Base-by-base conservation (phyloP, 2,113 vertebrate genomes). In the Prunella himalayana region DNA sequence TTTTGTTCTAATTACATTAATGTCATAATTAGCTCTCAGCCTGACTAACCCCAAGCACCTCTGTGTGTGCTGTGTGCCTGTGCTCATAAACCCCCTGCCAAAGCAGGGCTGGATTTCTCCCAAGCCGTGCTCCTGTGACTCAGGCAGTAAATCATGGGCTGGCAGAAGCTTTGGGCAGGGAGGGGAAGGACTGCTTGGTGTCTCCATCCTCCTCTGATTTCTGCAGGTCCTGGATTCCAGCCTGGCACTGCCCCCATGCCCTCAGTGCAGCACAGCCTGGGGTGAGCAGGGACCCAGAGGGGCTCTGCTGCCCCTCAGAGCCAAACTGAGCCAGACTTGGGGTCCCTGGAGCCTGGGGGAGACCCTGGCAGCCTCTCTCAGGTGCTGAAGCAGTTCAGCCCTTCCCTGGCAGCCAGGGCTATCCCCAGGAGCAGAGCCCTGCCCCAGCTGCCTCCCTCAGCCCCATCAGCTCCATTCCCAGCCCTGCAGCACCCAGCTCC, bases 321-420 rank as follows among this genome's bases (percentile, higher is more conserved):
- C 8, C 18, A 0, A 7, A 11, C 19, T n/a, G n/a, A n/a, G n/a
- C n/a, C n/a, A n/a, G n/a, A n/a, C 0, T 11, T 37, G 81, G 64
- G 33, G 17, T 25, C 24, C 18, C 80, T 7, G 14, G 24, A 20
- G 57, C 41, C 1, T 19, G 30, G 28, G 22, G 23, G 11, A 24
- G 8, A 44, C 44, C 44, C 19, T 9, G 44, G 44, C 42, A 19
- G 44, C 9, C 44, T 21, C 31, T 14, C 31, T 13, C 54, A 33
- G 54, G 54, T 20, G 31, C 54, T 56, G 54, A 9, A 22, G 54
- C 54, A 2, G 25, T 16, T 10, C 50, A 51, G 27, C 6, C 15
- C 50, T 17, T 6, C 25, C 50, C 50, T 51, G 50, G 50, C 50
- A 37, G n/a, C 37, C 27, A 10, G 39, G 33, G 65, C 16, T 1